Percentiles rank a stretch among this genome's conserved stretches.
These are phyloP conservation scores for Okapia johnstoni DNA, from an alignment of 2,113 vertebrate genomes.

Conservation along the genomic window DNA sequence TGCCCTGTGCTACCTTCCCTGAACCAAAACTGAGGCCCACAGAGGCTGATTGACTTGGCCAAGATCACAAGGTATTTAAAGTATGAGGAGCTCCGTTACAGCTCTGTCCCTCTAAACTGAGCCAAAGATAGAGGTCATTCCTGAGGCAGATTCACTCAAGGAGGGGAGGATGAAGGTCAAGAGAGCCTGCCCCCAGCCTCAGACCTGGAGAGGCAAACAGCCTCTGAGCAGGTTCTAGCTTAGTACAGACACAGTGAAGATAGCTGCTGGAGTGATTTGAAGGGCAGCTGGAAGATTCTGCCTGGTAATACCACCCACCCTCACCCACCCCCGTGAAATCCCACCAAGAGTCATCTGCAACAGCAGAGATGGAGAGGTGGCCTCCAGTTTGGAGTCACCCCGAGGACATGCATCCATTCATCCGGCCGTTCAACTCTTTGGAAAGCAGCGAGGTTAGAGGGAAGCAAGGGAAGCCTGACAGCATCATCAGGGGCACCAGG, in stretches of 20 bases:
- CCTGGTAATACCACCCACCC: background rate
- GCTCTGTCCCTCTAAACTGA: background rate
- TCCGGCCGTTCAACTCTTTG: background rate
- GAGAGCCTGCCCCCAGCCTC: background rate
- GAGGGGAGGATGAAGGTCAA: background rate
- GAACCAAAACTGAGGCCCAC: background rate
- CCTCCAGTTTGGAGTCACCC: background rate
- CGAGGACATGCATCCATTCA: background rate
- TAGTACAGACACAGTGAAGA: background rate
- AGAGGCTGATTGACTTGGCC: background rate
- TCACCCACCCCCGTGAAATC: background rate
- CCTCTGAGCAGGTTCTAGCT: background rate
- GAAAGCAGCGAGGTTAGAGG: background rate
- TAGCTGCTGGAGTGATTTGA: background rate
- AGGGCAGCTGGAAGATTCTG: background rate
- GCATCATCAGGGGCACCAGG: background rate
- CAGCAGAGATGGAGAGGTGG: background rate
- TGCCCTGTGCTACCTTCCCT: background rate
- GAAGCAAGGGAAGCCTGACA: background rate
- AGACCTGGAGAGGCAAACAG: background rate
- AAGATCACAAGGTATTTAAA: background rate
- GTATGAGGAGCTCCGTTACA: background rate
- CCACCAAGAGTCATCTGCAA: background rate
- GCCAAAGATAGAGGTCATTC: background rate
- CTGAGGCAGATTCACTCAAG: background rate